phyloP scores from a whole-genome alignment of 2,113 vertebrate genomes.

The Thryonomys swinderianus region DNA sequence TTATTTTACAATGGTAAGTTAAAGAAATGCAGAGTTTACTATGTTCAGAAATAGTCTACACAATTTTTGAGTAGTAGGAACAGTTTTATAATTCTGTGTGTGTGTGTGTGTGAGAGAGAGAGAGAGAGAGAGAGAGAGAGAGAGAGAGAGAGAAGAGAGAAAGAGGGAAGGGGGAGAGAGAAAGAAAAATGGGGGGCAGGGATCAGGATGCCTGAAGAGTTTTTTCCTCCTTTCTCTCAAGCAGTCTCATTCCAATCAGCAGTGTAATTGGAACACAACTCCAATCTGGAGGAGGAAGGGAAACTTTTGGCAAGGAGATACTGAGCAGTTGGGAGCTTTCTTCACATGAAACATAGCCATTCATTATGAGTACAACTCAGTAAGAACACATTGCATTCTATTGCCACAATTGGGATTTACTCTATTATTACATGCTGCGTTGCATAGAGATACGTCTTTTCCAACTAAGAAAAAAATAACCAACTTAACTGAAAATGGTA shows the following conservation, averaged over 20 bases:
- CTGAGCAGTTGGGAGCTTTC: slow-evolving; percentile 87
- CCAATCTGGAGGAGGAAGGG: slow-evolving; percentile 87
- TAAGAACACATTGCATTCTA: slow-evolving; percentile 84
- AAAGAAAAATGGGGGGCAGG: too few species aligned
- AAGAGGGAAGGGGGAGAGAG: too few species aligned
- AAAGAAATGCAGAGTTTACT: slow-evolving; percentile 45
- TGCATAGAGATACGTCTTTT: slow-evolving; percentile 45
- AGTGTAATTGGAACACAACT: slow-evolving; percentile 89
- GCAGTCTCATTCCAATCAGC: slow-evolving; percentile 87
- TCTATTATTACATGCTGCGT: slow-evolving; percentile 69
- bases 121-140: slow-evolving; percentile 4
- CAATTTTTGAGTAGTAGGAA: slow-evolving; percentile 64
- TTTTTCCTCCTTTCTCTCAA: slow-evolving; percentile 63
- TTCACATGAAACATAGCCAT: slow-evolving; percentile 87
- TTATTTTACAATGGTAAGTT: slow-evolving; percentile 56
- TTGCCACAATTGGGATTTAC: slow-evolving; percentile 85
- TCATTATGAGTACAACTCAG: slow-evolving; percentile 85
- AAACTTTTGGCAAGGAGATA: slow-evolving; percentile 87
- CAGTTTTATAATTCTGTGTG: slow-evolving; percentile 58
- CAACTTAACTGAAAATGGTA: slow-evolving; percentile 50
- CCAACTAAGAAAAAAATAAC: slow-evolving; percentile 47
- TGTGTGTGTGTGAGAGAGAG: slow-evolving; percentile 42
- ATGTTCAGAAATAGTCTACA: slow-evolving; percentile 42
- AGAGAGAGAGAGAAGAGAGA: too few species aligned
- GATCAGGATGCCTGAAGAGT: background rate